Evolutionary conservation across 2,113 vertebrate species (phyloP), one percentile per base, ranked within the genome.

Genomic region (Ursus arctos): DNA sequence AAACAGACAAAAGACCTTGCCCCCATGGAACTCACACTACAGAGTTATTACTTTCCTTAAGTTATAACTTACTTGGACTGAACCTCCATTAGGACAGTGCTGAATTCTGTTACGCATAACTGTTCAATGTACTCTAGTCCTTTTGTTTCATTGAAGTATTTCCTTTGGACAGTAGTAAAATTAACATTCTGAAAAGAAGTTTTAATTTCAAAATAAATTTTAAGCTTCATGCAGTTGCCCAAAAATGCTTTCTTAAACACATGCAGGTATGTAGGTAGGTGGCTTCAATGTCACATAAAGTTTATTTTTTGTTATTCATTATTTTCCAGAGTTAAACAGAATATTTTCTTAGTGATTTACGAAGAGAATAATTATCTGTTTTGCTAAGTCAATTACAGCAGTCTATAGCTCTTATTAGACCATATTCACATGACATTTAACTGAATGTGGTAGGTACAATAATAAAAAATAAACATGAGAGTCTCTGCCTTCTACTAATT

Each of bases 141-240:
- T 98, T 99, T 99, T n/a, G 98, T 99, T 98, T 99, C 99, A 98
- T 99, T 99, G 98, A 99, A 99, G 98, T 99, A 99, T 98, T 99
- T 99, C 97, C 99, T 99, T 96, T 99, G 99, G 95, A 99, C 98
- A 65, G 99, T 99, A 98, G 99, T 99, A 97, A 99, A 99, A 95
- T 99, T 98, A 95, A 99, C 99, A 90, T 99, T 99, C 99, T 99
- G 98, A 69, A 96, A 98, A 95, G 71, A 97, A 6, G 31, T 87
- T 97, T 96, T 57, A 89, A 96, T 91, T 96, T 92, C 63, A 92
- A 97, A 92, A 89, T 84, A 94, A 93, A 93, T 47, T 33, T 79
- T 86, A 91, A 89, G 24, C 57, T 47, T 16, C 51, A 95, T 49
- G 13, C 0, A 28, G 24, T 88, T 93, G 12, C 13, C 79, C 55